A percentile compares a stretch with the other conserved stretches of the same genome.
phyloP scores from a whole-genome alignment of 2,888 invertebrate genomes.

The Archips crataeganus region DNA sequence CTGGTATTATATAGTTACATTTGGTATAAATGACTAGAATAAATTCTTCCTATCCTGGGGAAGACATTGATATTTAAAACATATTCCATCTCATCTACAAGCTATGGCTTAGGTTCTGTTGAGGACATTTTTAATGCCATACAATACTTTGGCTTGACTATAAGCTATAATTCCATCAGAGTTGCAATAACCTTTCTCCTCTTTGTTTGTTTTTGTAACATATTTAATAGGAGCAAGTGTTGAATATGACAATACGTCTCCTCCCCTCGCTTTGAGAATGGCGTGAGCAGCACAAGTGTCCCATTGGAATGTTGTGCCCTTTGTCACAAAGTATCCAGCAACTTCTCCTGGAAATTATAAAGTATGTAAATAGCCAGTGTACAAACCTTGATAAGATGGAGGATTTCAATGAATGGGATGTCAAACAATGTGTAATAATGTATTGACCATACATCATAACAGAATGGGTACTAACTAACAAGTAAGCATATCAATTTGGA shows the following conservation, averaged over 20 bases:
- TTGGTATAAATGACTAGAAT: neutral
- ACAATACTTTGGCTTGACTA: slow-evolving; percentile 53
- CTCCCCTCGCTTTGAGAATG: slow-evolving; percentile 92
- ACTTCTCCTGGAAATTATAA: slow-evolving; percentile 67
- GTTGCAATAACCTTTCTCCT: slow-evolving; percentile 71
- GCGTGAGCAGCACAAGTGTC: slow-evolving; percentile 97
- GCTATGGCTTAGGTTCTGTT: slow-evolving; percentile 14
- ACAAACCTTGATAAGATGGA: neutral
- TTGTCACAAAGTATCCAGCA: slow-evolving; percentile 90
- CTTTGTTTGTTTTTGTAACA: slow-evolving; percentile 60
- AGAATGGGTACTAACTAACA: no score
- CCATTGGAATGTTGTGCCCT: slow-evolving; percentile 94
- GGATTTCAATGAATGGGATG: neutral
- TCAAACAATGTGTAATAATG: neutral
- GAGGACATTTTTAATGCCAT: slow-evolving; percentile 57
- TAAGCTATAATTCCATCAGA: slow-evolving; percentile 74
- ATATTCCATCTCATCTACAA: neutral
- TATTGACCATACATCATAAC: no score
- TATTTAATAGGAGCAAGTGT: slow-evolving; percentile 64
- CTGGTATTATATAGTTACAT: neutral
- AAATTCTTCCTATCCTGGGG: neutral
- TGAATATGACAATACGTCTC: slow-evolving; percentile 84
- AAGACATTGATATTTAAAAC: slow-evolving; percentile 5
- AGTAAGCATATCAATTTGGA: no score
- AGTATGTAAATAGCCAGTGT: neutral